phyloP scores from a whole-genome alignment of 2,888 invertebrate genomes.

The Spodoptera littoralis region DNA sequence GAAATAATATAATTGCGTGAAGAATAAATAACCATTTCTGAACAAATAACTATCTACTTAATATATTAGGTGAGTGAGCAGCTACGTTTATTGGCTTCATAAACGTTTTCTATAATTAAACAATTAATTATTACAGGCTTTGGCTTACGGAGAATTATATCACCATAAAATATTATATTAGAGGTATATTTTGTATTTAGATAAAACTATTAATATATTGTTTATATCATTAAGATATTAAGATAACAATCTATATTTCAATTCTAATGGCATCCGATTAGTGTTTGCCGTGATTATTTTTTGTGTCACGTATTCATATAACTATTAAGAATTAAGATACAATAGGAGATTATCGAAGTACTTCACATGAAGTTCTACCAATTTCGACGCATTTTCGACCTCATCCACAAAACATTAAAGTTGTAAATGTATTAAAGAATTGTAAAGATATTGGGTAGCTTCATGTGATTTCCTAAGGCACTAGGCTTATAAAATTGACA shows the following conservation, averaged over 20 bases:
- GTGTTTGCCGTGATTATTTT: conserved; percentile 29
- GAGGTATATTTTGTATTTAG: conserved; percentile 8
- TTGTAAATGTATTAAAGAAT: too few species aligned
- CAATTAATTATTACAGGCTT: conserved; percentile 15
- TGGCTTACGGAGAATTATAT: conserved; percentile 9
- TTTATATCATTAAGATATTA: conserved; percentile 31
- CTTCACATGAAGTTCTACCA: too few species aligned
- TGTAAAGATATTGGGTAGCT: too few species aligned
- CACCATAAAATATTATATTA: conserved; percentile 5
- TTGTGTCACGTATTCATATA: conserved; percentile 14
- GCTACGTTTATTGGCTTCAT: too few species aligned
- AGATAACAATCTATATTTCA: conserved; percentile 16
- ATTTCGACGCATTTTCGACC: too few species aligned
- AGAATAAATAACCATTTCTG: too few species aligned
- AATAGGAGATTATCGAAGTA: conserved; percentile 16
- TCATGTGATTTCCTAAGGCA: conserved; percentile 15
- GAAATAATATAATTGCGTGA: conserved; percentile 12
- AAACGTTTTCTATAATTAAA: too few species aligned
- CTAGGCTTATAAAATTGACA: conserved; percentile 40
- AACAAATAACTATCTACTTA: too few species aligned
- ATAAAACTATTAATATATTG: conserved; percentile 18
- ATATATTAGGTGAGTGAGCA: too few species aligned
- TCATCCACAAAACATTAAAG: too few species aligned
- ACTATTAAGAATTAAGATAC: conserved; percentile 3
- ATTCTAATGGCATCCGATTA: conserved; percentile 35